Percentiles rank a stretch among this genome's conserved stretches.
Conservation (phyloP, 2,888 invertebrate species). For the Ectemnius continuus region DNA sequence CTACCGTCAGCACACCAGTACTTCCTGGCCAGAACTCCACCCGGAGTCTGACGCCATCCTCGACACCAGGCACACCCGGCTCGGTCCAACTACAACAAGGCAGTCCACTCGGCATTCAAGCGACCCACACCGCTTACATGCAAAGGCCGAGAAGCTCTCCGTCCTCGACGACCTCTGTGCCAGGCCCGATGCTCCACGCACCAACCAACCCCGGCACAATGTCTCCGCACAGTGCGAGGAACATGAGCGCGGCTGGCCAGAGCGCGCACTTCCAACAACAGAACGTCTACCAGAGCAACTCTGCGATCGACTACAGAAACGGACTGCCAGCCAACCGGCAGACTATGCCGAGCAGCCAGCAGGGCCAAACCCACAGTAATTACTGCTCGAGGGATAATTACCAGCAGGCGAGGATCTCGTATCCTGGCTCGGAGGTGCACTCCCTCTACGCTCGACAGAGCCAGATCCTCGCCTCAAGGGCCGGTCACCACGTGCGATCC, state of each 20-base stretch:
- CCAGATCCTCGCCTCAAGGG: constrained; percentile 58
- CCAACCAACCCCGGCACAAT: constrained; percentile 74
- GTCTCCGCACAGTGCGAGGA: constrained; percentile 68
- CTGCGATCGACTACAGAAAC: constrained; percentile 72
- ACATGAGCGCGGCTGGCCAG: constrained; percentile 58
- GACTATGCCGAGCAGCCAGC: constrained; percentile 61
- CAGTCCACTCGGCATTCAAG: constrained; percentile 81
- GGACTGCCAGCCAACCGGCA: constrained; percentile 67
- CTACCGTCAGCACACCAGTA: constrained; percentile 77
- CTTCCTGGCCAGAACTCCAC: constrained; percentile 80
- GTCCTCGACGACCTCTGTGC: constrained; percentile 80
- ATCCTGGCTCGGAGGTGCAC: constrained; percentile 68
- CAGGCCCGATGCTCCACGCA: constrained; percentile 80
- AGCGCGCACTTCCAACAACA: constrained; percentile 73
- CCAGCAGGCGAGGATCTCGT: constrained; percentile 70
- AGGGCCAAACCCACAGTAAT: constrained; percentile 65
- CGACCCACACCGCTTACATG: constrained; percentile 80
- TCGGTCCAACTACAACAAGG: constrained; percentile 81
- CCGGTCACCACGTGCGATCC: constrained; percentile 69
- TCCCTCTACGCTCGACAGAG: constrained; percentile 70
- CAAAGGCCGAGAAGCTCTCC: constrained; percentile 84
- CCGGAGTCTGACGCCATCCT: constrained; percentile 83
- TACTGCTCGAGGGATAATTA: constrained; percentile 73
- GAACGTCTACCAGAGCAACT: constrained; percentile 68
- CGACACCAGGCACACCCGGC: constrained; percentile 83